Percentiles rank a stretch among this genome's conserved stretches.
Evolutionary conservation across 2,113 vertebrate species (phyloP).

Genomic region (Agapornis roseicollis): DNA sequence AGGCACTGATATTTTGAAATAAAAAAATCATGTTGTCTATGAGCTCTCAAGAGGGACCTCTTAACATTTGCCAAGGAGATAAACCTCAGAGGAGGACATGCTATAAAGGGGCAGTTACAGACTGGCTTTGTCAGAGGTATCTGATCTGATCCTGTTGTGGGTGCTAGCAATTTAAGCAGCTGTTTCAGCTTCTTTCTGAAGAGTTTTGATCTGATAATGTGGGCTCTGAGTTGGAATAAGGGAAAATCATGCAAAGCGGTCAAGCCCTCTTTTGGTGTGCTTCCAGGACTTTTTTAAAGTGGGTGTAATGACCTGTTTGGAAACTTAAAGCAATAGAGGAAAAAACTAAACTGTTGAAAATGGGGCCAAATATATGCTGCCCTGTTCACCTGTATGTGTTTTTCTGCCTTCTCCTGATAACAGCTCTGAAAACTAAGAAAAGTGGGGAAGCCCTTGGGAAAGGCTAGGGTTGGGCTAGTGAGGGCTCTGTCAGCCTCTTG

Average conservation of each 20-base stretch:
- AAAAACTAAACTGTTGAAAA: neutral
- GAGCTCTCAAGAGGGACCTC: neutral
- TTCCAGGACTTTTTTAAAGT: neutral
- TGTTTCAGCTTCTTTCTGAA: neutral
- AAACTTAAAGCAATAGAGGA: neutral
- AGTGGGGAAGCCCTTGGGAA: neutral
- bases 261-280: neutral
- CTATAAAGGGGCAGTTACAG: neutral
- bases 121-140: neutral
- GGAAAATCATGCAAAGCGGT: neutral
- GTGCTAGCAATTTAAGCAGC: neutral
- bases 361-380: neutral
- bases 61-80: neutral
- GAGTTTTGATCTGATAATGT: neutral
- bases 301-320: neutral
- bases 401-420: neutral
- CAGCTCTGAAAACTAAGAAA: neutral
- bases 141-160: fast-evolving
- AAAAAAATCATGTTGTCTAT: neutral
- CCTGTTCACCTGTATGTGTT: neutral
- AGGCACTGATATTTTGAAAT: neutral
- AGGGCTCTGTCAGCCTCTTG: neutral
- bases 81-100: neutral
- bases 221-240: neutral
- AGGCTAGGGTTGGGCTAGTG: neutral